Evolutionary conservation across 2,797 vertebrate genomes (phyloP).

Genomic region (Gymnoscopelus braueri): DNA sequence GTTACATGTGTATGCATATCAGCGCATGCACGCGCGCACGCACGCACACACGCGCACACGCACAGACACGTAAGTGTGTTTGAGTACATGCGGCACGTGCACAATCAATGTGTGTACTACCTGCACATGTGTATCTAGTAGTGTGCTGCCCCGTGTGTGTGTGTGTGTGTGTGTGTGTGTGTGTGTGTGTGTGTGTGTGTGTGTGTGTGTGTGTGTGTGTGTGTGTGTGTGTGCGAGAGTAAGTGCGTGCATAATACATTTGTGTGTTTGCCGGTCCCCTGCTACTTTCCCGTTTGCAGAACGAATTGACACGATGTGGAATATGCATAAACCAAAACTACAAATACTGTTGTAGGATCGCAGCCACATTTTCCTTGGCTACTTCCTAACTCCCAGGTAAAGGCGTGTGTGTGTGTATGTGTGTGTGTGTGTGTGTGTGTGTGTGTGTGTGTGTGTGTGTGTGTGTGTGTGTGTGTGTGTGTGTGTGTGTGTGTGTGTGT

Average conservation of each 20-base stretch:
- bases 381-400: slow-evolving; percentile 42
- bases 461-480: neutral
- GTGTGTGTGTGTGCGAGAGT: neutral
- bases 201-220: neutral
- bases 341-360: slow-evolving; percentile 65
- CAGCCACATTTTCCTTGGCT: slow-evolving; percentile 53
- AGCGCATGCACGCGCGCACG: neutral
- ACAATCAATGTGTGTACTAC: slow-evolving; percentile 19
- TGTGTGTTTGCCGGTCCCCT: slow-evolving; percentile 32
- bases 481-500: too few species aligned
- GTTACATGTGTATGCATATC: slow-evolving; percentile 81
- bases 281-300: slow-evolving; percentile 60
- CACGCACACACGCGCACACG: too few species aligned
- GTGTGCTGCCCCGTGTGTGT: slow-evolving; percentile 5
- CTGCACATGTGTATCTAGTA: slow-evolving; percentile 8
- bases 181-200: slow-evolving; percentile 1
- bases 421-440: neutral
- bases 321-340: slow-evolving; percentile 74
- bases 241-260: neutral
- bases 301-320: slow-evolving; percentile 62
- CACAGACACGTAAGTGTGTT: too few species aligned
- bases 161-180: neutral
- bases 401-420: neutral
- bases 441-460: too few species aligned
- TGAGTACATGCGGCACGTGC: slow-evolving; percentile 47